Evolutionary conservation across 2,113 vertebrate genomes (phyloP).

Genomic region (Hippocampus comes): DNA sequence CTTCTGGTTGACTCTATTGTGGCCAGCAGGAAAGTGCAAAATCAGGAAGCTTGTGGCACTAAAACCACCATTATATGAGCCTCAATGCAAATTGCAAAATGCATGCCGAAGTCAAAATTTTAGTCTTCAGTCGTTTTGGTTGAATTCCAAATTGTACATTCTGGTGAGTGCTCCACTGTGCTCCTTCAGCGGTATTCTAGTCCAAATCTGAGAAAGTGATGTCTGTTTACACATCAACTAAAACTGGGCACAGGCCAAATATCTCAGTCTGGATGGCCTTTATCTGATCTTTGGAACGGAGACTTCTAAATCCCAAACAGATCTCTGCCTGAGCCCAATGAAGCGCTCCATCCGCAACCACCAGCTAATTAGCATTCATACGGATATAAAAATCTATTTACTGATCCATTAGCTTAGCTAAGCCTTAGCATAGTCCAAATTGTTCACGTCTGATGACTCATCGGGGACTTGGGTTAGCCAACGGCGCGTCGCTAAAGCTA

Average conservation of each 20-base stretch:
- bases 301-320: background rate
- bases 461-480: slow-evolving; percentile 38
- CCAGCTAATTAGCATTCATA: slow-evolving; percentile 61
- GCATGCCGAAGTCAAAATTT: no score
- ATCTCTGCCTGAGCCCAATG: background rate
- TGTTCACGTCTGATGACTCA: slow-evolving; percentile 50
- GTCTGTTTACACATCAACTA: background rate
- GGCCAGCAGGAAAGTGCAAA: background rate
- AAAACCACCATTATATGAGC: background rate
- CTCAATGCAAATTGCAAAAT: no score
- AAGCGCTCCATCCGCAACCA: background rate
- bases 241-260: background rate
- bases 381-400: slow-evolving; percentile 69
- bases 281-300: background rate
- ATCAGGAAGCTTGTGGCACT: background rate
- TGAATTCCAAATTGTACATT: background rate
- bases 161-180: background rate
- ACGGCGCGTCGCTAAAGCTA: slow-evolving; percentile 27
- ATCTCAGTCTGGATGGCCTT: background rate
- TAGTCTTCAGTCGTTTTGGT: background rate
- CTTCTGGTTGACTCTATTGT: background rate
- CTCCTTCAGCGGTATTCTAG: background rate
- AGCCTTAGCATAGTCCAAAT: slow-evolving; percentile 64
- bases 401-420: slow-evolving; percentile 70
- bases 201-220: background rate